phyloP scores from a whole-genome alignment of 2,113 vertebrate species.

The Ardeotis arabs region DNA sequence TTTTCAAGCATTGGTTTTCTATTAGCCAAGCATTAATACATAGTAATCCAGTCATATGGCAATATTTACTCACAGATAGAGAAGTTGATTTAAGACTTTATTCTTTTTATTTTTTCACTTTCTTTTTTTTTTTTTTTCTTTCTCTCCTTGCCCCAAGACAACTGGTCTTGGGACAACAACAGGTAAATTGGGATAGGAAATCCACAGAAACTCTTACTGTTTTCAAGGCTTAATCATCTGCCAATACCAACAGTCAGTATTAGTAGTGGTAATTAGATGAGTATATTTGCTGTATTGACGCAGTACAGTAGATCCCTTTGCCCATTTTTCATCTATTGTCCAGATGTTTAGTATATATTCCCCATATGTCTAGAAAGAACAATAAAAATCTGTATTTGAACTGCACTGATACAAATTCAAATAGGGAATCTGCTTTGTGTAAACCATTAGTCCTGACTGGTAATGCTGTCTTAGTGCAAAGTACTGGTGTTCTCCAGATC shows the following conservation, averaged over 20 bases:
- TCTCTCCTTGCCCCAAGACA: not conserved
- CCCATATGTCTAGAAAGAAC: not conserved
- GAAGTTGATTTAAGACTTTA: not conserved
- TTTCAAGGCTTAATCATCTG: slow-evolving; percentile 53
- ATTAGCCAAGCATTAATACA: not conserved
- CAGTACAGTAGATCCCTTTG: not conserved
- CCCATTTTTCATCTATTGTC: slow-evolving; percentile 13
- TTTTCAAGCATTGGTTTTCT: not conserved
- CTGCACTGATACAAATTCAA: slow-evolving; percentile 17
- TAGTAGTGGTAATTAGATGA: slow-evolving; percentile 12
- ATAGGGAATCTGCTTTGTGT: not conserved
- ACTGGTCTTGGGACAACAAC: not conserved
- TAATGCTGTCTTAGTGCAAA: not conserved
- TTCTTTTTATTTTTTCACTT: not conserved
- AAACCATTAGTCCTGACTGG: not conserved
- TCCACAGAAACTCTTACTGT: slow-evolving; percentile 17
- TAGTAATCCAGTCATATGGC: not conserved
- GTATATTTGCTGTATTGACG: not conserved
- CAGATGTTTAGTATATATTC: not conserved
- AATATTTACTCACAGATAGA: not conserved
- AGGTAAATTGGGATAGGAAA: slow-evolving; percentile 41
- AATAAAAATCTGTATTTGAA: slow-evolving; percentile 8
- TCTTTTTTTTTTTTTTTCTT: not conserved
- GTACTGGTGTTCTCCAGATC: not conserved
- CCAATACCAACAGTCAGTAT: slow-evolving; percentile 24